Conservation (phyloP, 2,888 invertebrate species). For the Nemoura dubitans region DNA sequence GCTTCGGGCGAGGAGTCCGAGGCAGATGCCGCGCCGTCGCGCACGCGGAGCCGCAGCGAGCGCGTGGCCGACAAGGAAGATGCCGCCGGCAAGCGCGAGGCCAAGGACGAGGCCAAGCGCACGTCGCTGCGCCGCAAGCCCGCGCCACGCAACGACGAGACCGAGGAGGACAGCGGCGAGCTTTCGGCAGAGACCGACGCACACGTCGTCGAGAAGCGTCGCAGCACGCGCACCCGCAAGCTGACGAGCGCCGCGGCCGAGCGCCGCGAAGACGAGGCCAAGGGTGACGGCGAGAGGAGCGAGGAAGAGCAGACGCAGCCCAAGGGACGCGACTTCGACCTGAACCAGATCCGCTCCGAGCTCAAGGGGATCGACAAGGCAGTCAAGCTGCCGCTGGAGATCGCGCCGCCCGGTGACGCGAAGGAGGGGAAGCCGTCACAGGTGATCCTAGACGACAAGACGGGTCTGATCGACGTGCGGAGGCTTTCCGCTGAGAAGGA, state of each 20-base stretch:
- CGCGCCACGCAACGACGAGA: constrained; percentile 47
- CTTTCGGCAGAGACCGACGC: constrained; percentile 44
- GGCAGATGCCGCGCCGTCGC: constrained; percentile 44
- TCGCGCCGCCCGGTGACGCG: constrained; percentile 42
- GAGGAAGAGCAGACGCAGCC: constrained; percentile 63
- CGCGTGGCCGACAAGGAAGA: constrained; percentile 39
- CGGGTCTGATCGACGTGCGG: constrained; percentile 37
- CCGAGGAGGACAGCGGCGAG: constrained; percentile 49
- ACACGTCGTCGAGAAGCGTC: constrained; percentile 31
- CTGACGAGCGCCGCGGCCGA: constrained; percentile 60
- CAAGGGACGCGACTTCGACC: constrained; percentile 80
- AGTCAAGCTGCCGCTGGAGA: constrained; percentile 45
- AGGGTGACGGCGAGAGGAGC: constrained; percentile 58
- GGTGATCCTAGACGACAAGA: constrained; percentile 47
- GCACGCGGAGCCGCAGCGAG: constrained; percentile 47
- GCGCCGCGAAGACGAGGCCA: constrained; percentile 57
- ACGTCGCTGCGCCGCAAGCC: constrained; percentile 48
- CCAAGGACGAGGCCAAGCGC: constrained; percentile 34
- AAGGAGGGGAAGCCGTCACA: constrained; percentile 37
- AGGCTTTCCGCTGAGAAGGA: constrained; percentile 48
- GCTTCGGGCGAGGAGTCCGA: constrained; percentile 52
- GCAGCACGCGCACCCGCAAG: constrained; percentile 57
- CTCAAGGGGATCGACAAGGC: constrained; percentile 79
- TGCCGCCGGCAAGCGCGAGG: neutral
- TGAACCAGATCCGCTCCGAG: constrained; percentile 86